Base-by-base conservation (phyloP, 2,888 invertebrate species). In the Seira ritae region DNA sequence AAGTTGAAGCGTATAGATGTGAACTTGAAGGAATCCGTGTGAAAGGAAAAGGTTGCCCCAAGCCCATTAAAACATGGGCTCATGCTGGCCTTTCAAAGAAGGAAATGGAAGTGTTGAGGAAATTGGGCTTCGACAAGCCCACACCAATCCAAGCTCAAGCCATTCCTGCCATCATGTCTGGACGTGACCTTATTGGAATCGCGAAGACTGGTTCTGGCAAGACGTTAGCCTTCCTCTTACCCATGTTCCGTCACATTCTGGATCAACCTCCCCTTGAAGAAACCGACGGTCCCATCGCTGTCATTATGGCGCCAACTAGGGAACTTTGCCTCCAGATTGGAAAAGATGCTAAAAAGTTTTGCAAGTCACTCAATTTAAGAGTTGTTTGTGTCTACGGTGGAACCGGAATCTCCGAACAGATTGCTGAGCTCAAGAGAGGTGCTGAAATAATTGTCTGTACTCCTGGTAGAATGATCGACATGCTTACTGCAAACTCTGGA, bases 131-230 rank as follows among this genome's bases (percentile, higher is more conserved):
- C 91, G 97, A 98, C 89, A 98, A 98, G 91, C 99, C 99, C 0
- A 99, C 99, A 0, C 99, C 99, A 0, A 99, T 99, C 90, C 99
- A 99, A 91, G 95, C 97, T 76, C 99, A 99, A 92, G 99, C 98
- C 1, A 96, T 99, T 90, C 97, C 97, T 2, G 96, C 97, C 24
- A 96, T 99, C 84, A 98, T 99, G 98, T 96, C 96, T 71, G 96
- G 96, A 87, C 80, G 71, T 65, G 65, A 81, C 92, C 92, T 99
- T 84, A 99, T 99, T 90, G 99, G 99, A 77, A 99, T 99, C 90
- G 99, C 99, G 0, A 99, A 99, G 92, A 99, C 99, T 0, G 99
- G 99, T 66, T 98, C 98, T 90, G 99, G 99, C 42, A 99, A 99
- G 92, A 99, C 99, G 0, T 91, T 99, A 72, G 99, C 99, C 0